These are phyloP conservation scores for Hybos culiciformis DNA, from an alignment of 2,888 invertebrate species.

Conservation along the genomic window DNA sequence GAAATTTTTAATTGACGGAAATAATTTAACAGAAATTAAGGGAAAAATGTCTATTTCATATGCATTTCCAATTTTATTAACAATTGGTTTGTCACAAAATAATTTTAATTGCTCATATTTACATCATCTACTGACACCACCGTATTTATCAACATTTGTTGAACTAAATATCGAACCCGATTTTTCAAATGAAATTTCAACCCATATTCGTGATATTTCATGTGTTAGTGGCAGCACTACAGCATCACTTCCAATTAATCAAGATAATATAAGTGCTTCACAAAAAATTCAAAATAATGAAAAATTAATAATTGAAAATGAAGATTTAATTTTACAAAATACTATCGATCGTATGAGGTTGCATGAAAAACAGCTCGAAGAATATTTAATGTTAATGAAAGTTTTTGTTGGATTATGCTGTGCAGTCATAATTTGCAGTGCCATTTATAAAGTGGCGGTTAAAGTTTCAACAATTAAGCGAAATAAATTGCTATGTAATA, in stretches of 20 bases:
- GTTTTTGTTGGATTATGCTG: not conserved
- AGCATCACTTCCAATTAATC: too few species aligned
- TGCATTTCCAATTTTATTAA: constrained; percentile 26
- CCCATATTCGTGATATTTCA: constrained; percentile 31
- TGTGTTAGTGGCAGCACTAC: too few species aligned
- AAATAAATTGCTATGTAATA: constrained; percentile 1
- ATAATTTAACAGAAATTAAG: constrained; percentile 26
- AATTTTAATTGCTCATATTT: constrained; percentile 32
- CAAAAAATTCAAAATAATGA: constrained; percentile 1
- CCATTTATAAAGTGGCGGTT: not conserved
- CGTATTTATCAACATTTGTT: constrained; percentile 23
- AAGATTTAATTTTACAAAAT: constrained; percentile 1
- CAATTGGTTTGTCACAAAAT: constrained; percentile 28
- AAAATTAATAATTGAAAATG: constrained; percentile 7
- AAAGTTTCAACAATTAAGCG: not conserved
- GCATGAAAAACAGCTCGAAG: constrained; percentile 24
- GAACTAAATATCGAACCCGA: constrained; percentile 28
- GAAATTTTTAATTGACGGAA: constrained; percentile 29
- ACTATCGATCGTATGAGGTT: constrained; percentile 18
- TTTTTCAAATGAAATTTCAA: constrained; percentile 15
- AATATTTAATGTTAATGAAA: constrained; percentile 24
- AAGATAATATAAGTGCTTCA: too few species aligned
- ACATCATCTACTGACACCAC: constrained; percentile 27
- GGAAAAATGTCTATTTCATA: constrained; percentile 26
- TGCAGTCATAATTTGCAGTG: not conserved